These are phyloP conservation scores for Trachelus stipa DNA, from an alignment of 2,888 invertebrate species.

Conservation along the genomic window DNA sequence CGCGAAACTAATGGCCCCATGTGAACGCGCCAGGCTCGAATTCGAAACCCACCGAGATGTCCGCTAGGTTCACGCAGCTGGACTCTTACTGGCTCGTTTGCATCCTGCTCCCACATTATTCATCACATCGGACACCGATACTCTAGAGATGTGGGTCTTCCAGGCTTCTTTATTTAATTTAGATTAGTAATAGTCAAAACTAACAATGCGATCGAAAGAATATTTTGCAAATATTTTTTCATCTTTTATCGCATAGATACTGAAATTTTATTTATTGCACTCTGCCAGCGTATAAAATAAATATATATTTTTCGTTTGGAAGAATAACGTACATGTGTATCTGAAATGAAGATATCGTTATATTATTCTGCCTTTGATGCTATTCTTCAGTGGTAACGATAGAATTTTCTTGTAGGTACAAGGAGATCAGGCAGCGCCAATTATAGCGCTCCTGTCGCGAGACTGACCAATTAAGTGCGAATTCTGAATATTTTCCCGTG, in stretches of 20 bases:
- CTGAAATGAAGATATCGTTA: neutral
- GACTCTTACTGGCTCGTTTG: conserved; percentile 19
- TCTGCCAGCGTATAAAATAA: neutral
- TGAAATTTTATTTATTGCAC: neutral
- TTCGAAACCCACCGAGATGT: conserved; percentile 5
- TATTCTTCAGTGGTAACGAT: neutral
- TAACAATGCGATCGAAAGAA: neutral
- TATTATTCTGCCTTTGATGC: neutral
- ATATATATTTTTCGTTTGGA: neutral
- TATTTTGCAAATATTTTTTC: neutral
- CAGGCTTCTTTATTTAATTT: neutral
- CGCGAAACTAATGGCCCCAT: conserved; percentile 7
- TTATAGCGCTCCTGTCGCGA: conserved; percentile 20
- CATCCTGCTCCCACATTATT: conserved; percentile 26
- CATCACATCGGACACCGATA: conserved; percentile 7
- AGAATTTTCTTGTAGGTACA: neutral
- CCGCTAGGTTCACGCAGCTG: conserved; percentile 19
- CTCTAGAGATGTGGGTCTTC: neutral
- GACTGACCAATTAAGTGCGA: conserved; percentile 21
- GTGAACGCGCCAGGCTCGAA: neutral
- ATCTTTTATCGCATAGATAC: neutral
- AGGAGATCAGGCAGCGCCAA: conserved; percentile 5
- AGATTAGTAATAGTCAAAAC: neutral
- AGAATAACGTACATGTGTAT: neutral
- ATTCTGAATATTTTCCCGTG: conserved; percentile 14